phyloP scores from a whole-genome alignment of 2,113 vertebrate species.

The Strigops habroptila region DNA sequence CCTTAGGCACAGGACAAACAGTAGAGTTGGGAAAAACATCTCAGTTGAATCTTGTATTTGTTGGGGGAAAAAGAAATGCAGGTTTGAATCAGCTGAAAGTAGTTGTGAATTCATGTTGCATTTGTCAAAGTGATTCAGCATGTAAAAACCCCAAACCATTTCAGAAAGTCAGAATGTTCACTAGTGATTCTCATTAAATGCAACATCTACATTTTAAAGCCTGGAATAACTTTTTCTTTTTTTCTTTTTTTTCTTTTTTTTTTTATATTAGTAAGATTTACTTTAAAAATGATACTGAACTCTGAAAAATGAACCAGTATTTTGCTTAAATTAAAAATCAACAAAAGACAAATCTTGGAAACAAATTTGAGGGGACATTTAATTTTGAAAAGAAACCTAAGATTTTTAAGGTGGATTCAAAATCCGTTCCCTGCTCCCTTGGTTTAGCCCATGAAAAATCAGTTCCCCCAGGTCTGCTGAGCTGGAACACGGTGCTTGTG shows the following conservation, averaged over 20 bases:
- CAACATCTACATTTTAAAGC: background rate
- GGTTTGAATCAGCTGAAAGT: background rate
- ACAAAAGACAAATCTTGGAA: background rate
- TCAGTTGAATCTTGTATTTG: background rate
- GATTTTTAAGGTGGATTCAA: background rate
- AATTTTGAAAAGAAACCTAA: background rate
- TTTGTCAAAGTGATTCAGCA: background rate
- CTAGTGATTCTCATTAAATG: background rate
- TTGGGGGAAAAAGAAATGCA: background rate
- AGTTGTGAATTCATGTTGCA: background rate
- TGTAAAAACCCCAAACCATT: background rate
- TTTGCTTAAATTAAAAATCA: background rate
- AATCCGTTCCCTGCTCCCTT: background rate
- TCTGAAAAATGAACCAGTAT: background rate
- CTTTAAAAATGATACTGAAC: background rate
- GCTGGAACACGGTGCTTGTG: accelerated
- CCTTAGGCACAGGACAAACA: background rate
- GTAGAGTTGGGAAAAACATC: background rate
- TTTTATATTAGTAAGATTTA: background rate
- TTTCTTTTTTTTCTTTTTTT: background rate
- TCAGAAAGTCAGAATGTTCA: background rate
- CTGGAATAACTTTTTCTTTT: background rate
- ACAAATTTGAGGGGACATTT: background rate
- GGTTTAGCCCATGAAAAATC: background rate
- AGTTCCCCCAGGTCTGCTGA: accelerated